Evolutionary conservation across 2,797 vertebrate species (phyloP).

Genomic region (Echeneis naucrates): DNA sequence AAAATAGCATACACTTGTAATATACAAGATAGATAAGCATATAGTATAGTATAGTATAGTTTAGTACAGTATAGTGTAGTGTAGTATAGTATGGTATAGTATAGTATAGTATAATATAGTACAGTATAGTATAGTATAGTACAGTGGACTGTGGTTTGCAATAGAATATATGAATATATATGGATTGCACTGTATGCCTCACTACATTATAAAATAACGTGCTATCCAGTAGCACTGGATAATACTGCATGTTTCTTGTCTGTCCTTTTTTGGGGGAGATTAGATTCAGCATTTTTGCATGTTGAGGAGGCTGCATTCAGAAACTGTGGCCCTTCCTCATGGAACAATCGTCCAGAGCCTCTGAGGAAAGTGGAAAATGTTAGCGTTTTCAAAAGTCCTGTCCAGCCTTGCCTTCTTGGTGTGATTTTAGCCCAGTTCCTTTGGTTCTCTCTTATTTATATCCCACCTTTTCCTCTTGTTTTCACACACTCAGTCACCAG

Average conservation of each 20-base stretch:
- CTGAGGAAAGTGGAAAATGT: conserved; percentile 39
- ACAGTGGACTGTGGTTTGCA: not conserved
- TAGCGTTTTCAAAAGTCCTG: conserved; percentile 17
- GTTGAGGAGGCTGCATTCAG: conserved; percentile 20
- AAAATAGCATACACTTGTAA: not conserved
- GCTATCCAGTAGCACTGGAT: not conserved
- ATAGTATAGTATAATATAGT: not conserved
- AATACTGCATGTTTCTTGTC: not conserved
- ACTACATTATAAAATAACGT: not conserved
- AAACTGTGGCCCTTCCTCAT: conserved; percentile 3
- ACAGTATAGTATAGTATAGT: not conserved
- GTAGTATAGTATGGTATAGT: not conserved
- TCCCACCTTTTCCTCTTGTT: not conserved
- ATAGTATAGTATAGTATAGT: too few species aligned
- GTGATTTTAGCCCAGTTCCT: not conserved
- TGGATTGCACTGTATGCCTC: not conserved
- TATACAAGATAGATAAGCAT: not conserved
- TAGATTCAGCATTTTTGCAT: conserved; percentile 1
- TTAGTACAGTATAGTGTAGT: too few species aligned
- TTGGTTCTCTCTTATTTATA: not conserved
- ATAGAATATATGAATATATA: not conserved
- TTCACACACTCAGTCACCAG: not conserved
- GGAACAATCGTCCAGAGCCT: conserved; percentile 24
- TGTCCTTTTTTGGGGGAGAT: not conserved
- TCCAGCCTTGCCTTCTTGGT: not conserved